These are phyloP conservation scores for Apistogramma diplotaenia DNA, from an alignment of 2,113 vertebrate genomes.

Conservation along the genomic window DNA sequence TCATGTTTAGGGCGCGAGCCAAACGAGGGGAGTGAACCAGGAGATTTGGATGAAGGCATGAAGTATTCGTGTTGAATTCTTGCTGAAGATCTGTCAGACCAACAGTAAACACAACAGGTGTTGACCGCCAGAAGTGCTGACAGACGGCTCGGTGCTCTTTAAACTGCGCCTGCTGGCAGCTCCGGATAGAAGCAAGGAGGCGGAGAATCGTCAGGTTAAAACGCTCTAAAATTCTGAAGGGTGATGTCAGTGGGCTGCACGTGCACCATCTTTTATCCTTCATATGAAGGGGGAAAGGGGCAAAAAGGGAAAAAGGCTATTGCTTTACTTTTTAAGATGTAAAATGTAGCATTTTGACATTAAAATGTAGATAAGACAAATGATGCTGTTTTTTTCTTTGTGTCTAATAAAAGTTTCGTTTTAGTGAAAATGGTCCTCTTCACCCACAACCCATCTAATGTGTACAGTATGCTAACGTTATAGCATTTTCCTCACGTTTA, in stretches of 20 bases:
- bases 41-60: not conserved
- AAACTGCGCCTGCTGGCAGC: not conserved
- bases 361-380: not conserved
- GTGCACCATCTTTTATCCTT: not conserved
- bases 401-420: not conserved
- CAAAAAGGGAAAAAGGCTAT: not conserved
- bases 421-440: not conserved
- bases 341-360: not conserved
- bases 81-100: not conserved
- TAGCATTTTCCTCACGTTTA: not conserved
- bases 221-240: not conserved
- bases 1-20: slow-evolving; percentile 24
- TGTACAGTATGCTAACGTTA: not conserved
- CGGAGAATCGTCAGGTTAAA: not conserved
- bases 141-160: not conserved
- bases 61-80: not conserved
- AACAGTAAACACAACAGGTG: slow-evolving; percentile 11
- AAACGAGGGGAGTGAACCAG: not conserved
- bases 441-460: not conserved
- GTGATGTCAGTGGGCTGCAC: slow-evolving; percentile 10
- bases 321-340: not conserved
- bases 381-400: not conserved
- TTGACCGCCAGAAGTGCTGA: not conserved
- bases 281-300: fast-evolving
- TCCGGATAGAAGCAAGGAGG: not conserved